Evolutionary conservation across 2,113 vertebrate species (phyloP).

Genomic region (Nanorana parkeri): DNA sequence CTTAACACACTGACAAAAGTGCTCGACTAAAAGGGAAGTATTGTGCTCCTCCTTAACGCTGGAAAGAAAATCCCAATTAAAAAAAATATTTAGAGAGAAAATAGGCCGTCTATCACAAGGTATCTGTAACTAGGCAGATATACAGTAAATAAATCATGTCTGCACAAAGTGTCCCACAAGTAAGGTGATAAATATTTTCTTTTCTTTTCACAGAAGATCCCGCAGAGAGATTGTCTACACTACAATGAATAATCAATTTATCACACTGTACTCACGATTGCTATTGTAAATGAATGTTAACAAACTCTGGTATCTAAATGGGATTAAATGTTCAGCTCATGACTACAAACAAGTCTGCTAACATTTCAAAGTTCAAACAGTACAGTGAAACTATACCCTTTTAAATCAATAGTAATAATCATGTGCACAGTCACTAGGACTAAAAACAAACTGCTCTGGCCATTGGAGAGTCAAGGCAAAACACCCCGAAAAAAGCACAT

Average conservation of each 20-base stretch:
- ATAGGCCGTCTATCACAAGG: constrained; percentile 40
- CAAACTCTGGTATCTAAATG: constrained; percentile 20
- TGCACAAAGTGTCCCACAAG: constrained; percentile 44
- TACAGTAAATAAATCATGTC: constrained; percentile 52
- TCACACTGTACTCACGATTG: constrained; percentile 38
- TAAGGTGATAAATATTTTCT: constrained; percentile 50
- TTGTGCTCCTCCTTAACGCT: constrained; percentile 21
- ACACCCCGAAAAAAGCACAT: too few species aligned
- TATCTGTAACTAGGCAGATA: constrained; percentile 48
- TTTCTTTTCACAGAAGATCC: constrained; percentile 54
- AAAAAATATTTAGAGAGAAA: constrained; percentile 55
- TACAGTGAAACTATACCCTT: not conserved
- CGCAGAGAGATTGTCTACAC: constrained; percentile 48
- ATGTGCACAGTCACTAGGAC: too few species aligned
- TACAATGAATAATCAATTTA: constrained; percentile 52
- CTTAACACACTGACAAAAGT: constrained; percentile 37
- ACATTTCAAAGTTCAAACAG: constrained; percentile 2
- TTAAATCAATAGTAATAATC: too few species aligned
- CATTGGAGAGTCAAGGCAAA: too few species aligned
- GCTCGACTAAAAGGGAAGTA: constrained; percentile 26
- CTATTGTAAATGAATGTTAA: not conserved
- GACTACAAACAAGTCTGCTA: constrained; percentile 19
- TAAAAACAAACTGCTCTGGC: too few species aligned
- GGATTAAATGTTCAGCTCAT: constrained; percentile 13
- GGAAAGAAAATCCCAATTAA: constrained; percentile 26